Evolutionary conservation across 2,113 vertebrate species (phyloP), one percentile per base, ranked within the genome.

Genomic region (Rousettus leschenaultii): DNA sequence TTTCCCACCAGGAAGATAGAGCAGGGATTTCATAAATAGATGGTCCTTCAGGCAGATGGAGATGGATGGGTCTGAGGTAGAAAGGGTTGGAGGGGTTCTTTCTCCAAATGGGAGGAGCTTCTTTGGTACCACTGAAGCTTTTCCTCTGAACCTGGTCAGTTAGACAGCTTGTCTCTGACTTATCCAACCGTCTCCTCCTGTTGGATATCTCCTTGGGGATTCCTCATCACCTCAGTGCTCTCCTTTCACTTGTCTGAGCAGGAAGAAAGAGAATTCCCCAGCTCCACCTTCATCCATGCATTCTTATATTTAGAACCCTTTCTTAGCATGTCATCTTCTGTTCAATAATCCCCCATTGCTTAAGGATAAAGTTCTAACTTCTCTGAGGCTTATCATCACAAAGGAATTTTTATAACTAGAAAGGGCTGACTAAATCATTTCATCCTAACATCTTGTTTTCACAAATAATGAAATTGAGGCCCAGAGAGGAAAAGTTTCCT

Each of bases 391-490:
- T 91, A 73, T 83, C 28, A 53, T 35, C 51, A 73, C 66, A 93
- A 93, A 94, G 10, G 38, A 71, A 75, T 45, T 87, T 87, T 91
- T 89, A 82, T 86, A 93, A 83, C n/a, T 83, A 71, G 63, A 79
- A 75, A 73, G 61, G 19, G 4, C 24, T 97, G 78, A 94, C 80
- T 94, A 66, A 88, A 84, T 84, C 21, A 89, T 85, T 55, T 30
- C n/a, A 57, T 61, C 35, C 43, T 91, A 80, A 48, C 19, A 48
- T 45, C 59, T 73, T 77, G n/a, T 61, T 95, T 96, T 77, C 57
- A 74, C 33, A 96, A 63, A 93, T 94, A 91, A 80, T 66, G 45
- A 86, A 82, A 83, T 14, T 68, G 55, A 85, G 38, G 13, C n/a
- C 45, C 55, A 74, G 59, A 87, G 59, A 79, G 38, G 55, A 83